phyloP scores from a whole-genome alignment of 64 coral and sea anemone genomes.

The Porites lutea region DNA sequence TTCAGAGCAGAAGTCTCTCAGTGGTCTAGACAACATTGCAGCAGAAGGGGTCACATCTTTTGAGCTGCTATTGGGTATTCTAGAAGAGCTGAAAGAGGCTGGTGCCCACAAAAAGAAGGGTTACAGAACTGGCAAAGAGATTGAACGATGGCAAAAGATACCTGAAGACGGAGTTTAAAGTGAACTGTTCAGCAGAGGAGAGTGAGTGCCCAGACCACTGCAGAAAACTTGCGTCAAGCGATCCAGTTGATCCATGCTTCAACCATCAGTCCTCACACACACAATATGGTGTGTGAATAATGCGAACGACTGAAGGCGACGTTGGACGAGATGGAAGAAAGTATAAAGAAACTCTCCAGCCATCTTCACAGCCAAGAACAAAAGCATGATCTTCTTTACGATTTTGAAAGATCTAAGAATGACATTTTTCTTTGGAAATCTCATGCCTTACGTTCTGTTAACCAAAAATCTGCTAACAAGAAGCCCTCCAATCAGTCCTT shows the following conservation, averaged over 20 bases:
- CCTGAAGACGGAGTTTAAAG: constrained; percentile 30
- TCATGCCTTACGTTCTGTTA: constrained; percentile 13
- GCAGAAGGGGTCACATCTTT: not conserved
- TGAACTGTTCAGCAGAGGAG: not conserved
- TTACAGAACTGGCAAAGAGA: not conserved
- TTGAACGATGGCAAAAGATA: not conserved
- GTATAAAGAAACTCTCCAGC: constrained; percentile 11
- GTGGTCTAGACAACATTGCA: constrained; percentile 16
- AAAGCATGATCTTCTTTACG: constrained; percentile 13
- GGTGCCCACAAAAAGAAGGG: not conserved
- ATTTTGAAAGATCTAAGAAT: constrained; percentile 6
- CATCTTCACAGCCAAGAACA: constrained; percentile 25
- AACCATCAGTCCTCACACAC: not conserved
- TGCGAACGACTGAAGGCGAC: constrained; percentile 5
- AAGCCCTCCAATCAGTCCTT: not conserved
- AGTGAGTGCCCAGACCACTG: not conserved
- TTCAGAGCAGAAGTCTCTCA: constrained; percentile 27
- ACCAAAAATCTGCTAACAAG: constrained; percentile 39
- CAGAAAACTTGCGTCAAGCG: not conserved
- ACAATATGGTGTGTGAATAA: not conserved
- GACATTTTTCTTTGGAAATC: constrained; percentile 26
- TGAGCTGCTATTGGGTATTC: not conserved
- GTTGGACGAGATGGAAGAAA: not conserved
- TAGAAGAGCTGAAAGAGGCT: not conserved
- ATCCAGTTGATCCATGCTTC: constrained; percentile 20